Conservation (phyloP, 2,113 vertebrate species). For the Hemiscyllium ocellatum region DNA sequence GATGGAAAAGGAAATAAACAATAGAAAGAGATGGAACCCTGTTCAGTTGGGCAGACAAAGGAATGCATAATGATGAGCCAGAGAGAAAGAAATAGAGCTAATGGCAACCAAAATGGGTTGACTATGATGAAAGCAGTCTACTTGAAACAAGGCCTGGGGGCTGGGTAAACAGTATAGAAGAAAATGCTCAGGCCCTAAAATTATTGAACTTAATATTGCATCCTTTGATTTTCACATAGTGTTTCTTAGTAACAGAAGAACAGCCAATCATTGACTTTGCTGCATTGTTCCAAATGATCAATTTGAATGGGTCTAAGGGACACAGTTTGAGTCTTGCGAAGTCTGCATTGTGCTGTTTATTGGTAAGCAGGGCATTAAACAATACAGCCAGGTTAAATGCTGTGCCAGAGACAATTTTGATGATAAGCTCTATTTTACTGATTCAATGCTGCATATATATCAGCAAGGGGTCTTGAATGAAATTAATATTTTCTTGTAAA, state of each 20-base stretch:
- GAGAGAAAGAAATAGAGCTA: no score
- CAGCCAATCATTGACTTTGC: background rate
- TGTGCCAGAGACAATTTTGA: background rate
- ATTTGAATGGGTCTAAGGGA: no score
- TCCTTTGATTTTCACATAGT: background rate
- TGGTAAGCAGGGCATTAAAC: background rate
- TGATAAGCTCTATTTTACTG: background rate
- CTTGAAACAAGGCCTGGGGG: no score
- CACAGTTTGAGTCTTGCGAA: background rate
- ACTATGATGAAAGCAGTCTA: no score
- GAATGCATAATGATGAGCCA: no score
- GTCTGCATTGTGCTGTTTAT: background rate
- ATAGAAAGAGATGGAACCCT: no score
- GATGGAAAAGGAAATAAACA: no score
- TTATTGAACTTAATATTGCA: background rate
- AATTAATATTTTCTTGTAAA: background rate
- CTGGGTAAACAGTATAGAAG: no score
- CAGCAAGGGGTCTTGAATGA: background rate
- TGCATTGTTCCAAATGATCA: background rate
- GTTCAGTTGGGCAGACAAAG: no score
- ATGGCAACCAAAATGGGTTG: no score
- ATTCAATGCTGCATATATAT: background rate
- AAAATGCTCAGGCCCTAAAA: background rate
- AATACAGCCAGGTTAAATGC: background rate
- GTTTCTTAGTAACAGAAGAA: background rate